A percentile compares a stretch with the other conserved stretches of the same genome.
Conservation (phyloP, 2,888 invertebrate species). For the Lomographa bimaculata region DNA sequence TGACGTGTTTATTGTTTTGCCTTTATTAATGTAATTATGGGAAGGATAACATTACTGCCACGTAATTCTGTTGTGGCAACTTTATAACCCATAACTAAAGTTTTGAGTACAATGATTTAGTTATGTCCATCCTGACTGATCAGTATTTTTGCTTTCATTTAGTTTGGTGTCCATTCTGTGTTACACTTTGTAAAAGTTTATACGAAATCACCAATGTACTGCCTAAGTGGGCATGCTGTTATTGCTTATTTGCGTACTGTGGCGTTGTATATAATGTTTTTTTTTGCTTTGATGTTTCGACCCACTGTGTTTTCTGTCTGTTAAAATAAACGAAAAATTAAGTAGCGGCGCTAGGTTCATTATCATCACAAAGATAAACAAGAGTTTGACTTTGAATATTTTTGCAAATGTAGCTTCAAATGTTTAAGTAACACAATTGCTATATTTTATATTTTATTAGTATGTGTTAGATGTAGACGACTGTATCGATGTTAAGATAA, state of each 20-base stretch:
- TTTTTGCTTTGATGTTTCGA: constrained; percentile 61
- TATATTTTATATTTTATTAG: constrained; percentile 45
- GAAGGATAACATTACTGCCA: constrained; percentile 23
- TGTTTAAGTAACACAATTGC: constrained; percentile 53
- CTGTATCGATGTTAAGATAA: constrained; percentile 39
- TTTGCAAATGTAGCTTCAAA: constrained; percentile 61
- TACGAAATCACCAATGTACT: constrained; percentile 58
- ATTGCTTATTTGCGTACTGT: constrained; percentile 78
- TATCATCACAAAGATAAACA: constrained; percentile 68
- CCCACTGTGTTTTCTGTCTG: constrained; percentile 66
- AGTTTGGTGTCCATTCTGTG: constrained; percentile 52
- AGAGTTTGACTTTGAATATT: constrained; percentile 83
- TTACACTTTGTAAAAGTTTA: constrained; percentile 47
- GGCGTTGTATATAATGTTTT: constrained; percentile 67
- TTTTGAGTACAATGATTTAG: constrained; percentile 11
- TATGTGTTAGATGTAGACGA: constrained; percentile 56
- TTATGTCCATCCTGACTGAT: constrained; percentile 40
- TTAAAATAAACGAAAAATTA: constrained; percentile 51
- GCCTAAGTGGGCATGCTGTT: constrained; percentile 76
- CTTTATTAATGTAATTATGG: constrained; percentile 34
- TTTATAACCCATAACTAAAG: constrained; percentile 6
- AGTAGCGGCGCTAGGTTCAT: constrained; percentile 72
- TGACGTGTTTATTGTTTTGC: constrained; percentile 39
- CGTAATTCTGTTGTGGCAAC: constrained; percentile 9
- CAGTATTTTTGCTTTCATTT: constrained; percentile 62